A percentile compares a stretch with the other conserved stretches of the same genome.
Evolutionary conservation across 2,888 invertebrate species (phyloP).

Genomic region (Malacosoma neustria): DNA sequence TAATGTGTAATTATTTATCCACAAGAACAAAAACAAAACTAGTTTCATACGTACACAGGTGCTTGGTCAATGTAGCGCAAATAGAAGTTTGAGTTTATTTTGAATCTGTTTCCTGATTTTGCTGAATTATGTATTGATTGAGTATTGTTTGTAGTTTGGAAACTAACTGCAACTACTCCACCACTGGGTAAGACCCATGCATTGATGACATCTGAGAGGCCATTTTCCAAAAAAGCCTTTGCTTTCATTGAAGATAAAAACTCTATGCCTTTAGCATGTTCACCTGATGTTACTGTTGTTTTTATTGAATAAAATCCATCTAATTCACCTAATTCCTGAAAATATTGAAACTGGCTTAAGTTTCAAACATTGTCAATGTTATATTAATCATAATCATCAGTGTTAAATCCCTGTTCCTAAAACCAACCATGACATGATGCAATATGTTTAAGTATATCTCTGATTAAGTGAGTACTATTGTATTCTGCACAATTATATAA

Average conservation of each 20-base stretch:
- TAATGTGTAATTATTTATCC: too few relatives aligned
- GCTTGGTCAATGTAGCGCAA: slow-evolving; percentile 88
- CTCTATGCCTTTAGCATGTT: slow-evolving; percentile 75
- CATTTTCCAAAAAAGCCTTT: slow-evolving; percentile 82
- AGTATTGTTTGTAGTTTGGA: slow-evolving; percentile 53
- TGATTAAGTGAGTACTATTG: too few relatives aligned
- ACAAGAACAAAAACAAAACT: too few relatives aligned
- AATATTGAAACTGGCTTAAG: slow-evolving; percentile 1
- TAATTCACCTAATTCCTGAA: slow-evolving; percentile 77
- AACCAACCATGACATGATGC: too few relatives aligned
- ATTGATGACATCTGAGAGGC: slow-evolving; percentile 85
- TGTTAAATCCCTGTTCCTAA: too few relatives aligned
- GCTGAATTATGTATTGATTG: slow-evolving; percentile 17
- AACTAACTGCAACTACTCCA: slow-evolving; percentile 82
- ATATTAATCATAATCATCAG: too few relatives aligned
- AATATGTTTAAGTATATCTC: too few relatives aligned
- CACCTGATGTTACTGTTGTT: slow-evolving; percentile 79
- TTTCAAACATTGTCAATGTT: too few relatives aligned
- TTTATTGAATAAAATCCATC: slow-evolving; percentile 85
- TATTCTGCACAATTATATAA: too few relatives aligned
- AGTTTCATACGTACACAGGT: slow-evolving; percentile 73
- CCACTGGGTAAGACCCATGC: slow-evolving; percentile 87
- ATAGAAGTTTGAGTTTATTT: slow-evolving; percentile 85
- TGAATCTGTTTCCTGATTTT: slow-evolving; percentile 24
- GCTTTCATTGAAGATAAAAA: slow-evolving; percentile 89